Percentiles rank a stretch among this genome's conserved stretches.
These are phyloP conservation scores for Euplexia lucipara DNA, from an alignment of 2,888 invertebrate species.

Conservation along the genomic window DNA sequence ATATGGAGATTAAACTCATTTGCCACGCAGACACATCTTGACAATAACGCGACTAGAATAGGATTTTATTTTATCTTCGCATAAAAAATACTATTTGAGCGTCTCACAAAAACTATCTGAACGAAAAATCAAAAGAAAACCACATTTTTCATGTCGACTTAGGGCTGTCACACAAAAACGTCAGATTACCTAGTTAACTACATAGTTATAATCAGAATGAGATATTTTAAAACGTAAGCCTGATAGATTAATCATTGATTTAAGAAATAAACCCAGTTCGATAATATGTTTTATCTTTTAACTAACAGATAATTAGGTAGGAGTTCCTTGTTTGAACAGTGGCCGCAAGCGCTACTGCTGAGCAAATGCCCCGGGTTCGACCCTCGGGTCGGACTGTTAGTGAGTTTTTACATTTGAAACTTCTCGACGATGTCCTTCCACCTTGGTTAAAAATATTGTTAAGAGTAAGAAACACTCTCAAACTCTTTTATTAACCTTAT, in stretches of 20 bases:
- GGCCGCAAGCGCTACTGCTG: too few relatives aligned
- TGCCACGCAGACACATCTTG: conserved; percentile 8
- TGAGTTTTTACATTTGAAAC: too few relatives aligned
- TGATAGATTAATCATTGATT: neutral
- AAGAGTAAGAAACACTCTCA: too few relatives aligned
- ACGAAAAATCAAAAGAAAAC: conserved; percentile 40
- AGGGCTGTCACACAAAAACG: conserved; percentile 22
- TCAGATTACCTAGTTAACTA: conserved; percentile 1
- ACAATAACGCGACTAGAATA: conserved; percentile 21
- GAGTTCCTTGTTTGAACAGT: neutral
- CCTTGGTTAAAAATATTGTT: too few relatives aligned
- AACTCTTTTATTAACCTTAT: neutral
- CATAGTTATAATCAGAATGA: neutral
- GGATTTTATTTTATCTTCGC: conserved; percentile 27
- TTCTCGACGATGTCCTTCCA: too few relatives aligned
- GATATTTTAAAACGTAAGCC: conserved; percentile 3
- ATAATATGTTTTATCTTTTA: neutral
- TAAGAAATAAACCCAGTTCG: too few relatives aligned
- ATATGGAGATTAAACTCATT: conserved; percentile 29
- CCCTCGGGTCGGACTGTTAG: too few relatives aligned
- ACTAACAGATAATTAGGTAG: neutral
- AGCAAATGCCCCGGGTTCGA: too few relatives aligned
- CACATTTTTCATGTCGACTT: conserved; percentile 31
- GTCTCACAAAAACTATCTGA: conserved; percentile 35
- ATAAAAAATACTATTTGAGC: conserved; percentile 35